These are phyloP conservation scores for Brachionus asplanchnoidis DNA, from an alignment of 1,140 invertebrate species.

Conservation along the genomic window DNA sequence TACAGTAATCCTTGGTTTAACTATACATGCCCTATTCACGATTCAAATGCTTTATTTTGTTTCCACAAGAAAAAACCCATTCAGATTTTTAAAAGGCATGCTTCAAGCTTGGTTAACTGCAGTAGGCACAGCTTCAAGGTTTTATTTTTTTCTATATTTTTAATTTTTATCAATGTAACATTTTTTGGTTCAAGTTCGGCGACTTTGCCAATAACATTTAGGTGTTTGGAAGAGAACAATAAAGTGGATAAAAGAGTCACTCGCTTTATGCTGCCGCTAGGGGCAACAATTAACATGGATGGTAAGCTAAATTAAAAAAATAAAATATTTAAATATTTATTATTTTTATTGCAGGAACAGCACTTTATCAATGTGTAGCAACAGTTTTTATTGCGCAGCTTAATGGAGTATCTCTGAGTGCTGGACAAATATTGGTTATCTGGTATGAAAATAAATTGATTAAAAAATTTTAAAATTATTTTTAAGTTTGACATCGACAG, in stretches of 20 bases:
- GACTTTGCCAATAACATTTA: constrained; percentile 77
- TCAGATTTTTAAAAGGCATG: constrained; percentile 59
- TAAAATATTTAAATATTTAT: neutral
- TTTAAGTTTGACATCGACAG: constrained; percentile 62
- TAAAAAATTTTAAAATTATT: neutral
- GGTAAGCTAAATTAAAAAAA: constrained; percentile 44
- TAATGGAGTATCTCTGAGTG: constrained; percentile 60
- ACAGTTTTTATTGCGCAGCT: constrained; percentile 60
- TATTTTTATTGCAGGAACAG: neutral
- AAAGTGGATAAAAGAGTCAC: constrained; percentile 44
- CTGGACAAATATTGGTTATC: constrained; percentile 67
- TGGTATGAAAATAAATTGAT: constrained; percentile 63
- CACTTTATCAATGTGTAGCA: constrained; percentile 38
- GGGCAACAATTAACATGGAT: constrained; percentile 62
- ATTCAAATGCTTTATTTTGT: constrained; percentile 65
- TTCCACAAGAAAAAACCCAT: constrained; percentile 59
- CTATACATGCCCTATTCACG: constrained; percentile 80
- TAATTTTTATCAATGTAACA: too few species aligned
- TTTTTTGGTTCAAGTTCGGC: constrained; percentile 70
- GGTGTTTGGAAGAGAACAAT: constrained; percentile 69
- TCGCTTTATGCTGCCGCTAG: constrained; percentile 54
- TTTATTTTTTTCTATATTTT: too few species aligned
- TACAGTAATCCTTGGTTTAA: constrained; percentile 70
- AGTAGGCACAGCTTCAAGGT: constrained; percentile 50
- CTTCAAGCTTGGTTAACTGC: constrained; percentile 61